Base-by-base conservation (phyloP, 2,797 vertebrate species). In the Gallinago nigripennis region DNA sequence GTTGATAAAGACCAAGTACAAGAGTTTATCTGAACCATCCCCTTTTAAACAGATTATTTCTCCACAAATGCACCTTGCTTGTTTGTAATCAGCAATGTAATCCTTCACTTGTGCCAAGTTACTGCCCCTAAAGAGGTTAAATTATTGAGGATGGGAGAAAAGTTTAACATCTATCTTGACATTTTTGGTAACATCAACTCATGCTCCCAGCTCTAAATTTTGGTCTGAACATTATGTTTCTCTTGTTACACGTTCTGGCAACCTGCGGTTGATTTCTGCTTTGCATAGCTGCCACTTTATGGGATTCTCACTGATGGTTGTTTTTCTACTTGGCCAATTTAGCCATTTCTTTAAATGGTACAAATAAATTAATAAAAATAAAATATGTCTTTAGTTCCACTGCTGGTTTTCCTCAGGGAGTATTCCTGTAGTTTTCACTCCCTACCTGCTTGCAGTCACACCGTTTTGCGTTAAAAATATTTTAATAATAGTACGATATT, bases 161-260 rank as follows among this genome's bases (percentile, higher is more conserved):
- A 53, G 20, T 53, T 43, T 86, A 0, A 60, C 56, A 35, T 10
- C 2, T 33, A 21, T 51, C 45, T 76, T 66, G 73, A 31, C 30
- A 7, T 81, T 94, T 95, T 96, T 91, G 16, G 15, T 72, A 51
- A 76, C 31, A 17, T 68, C 45, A 46, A n/a, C 60, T 82, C 53
- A 50, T 66, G 18, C 17, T 58, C 31, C 82, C n/a, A 48, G 77
- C 37, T 92, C 30, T 45, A 16, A 35, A 65, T 73, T 92, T 91
- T 45, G 53, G 66, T 27, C 54, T 83, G 82, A 87, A 46, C 31
- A 18, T 83, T 61, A 9, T 76, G 37, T 20, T 63, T 43, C 66
- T 78, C 64, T 79, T 86, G 88, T 61, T 92, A 21, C 41, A 89
- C 43, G 51, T 92, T 72, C 76, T 96, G 80, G 92, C 68, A 95